These are phyloP conservation scores for Scaptomyza cyrtandrae DNA, from an alignment of 2,888 invertebrate genomes.

Conservation along the genomic window DNA sequence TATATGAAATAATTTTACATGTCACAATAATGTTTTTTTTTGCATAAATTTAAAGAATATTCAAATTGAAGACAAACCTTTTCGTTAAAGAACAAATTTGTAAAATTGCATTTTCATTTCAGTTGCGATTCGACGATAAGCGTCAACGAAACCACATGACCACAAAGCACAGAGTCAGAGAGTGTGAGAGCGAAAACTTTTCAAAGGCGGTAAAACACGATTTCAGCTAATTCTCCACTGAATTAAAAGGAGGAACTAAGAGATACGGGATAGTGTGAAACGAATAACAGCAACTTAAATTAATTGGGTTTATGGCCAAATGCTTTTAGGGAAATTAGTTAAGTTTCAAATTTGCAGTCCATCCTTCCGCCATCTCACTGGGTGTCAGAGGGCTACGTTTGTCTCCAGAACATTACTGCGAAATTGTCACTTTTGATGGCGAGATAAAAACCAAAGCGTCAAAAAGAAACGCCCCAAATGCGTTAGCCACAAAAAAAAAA, in stretches of 20 bases:
- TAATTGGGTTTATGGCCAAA: conserved; percentile 79
- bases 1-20: neutral
- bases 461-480: conserved; percentile 36
- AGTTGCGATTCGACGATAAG: conserved; percentile 1
- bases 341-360: conserved; percentile 58
- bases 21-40: neutral
- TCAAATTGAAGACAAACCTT: neutral
- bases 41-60: neutral
- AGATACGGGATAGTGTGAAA: conserved; percentile 53
- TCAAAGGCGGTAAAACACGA: conserved; percentile 51
- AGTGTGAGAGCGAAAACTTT: conserved; percentile 21
- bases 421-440: conserved; percentile 75
- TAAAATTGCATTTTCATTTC: conserved; percentile 6
- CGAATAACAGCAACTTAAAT: conserved; percentile 74
- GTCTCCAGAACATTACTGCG: conserved; percentile 47
- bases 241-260: conserved; percentile 4
- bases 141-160: conserved; percentile 20
- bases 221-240: conserved; percentile 56
- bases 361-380: neutral
- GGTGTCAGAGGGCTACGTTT: conserved; percentile 24
- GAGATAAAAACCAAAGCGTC: conserved; percentile 51
- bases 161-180: conserved; percentile 3
- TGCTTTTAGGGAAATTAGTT: conserved; percentile 78
- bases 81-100: neutral
- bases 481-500: conserved; percentile 33